phyloP scores from a whole-genome alignment of 30 jellyfish, hydroid and myxozoan genomes.

The Aurelia aurita complex sp. Pacific region DNA sequence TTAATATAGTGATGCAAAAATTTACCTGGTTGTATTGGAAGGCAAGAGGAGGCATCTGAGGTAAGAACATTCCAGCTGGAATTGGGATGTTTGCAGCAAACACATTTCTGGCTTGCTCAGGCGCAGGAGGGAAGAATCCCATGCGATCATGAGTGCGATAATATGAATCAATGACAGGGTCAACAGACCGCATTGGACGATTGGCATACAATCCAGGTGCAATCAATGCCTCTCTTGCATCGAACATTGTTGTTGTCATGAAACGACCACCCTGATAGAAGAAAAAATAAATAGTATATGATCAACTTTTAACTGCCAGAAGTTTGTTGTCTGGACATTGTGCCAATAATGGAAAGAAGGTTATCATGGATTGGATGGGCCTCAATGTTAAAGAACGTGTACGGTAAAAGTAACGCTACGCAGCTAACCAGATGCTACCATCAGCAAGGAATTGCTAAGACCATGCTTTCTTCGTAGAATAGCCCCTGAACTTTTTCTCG shows the following conservation, averaged over 20 bases:
- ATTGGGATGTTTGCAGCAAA: slow-evolving; percentile 97
- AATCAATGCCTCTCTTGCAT: slow-evolving; percentile 96
- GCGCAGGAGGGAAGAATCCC: slow-evolving; percentile 99
- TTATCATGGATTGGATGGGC: too few relatives aligned
- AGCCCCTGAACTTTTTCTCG: too few relatives aligned
- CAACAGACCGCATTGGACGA: slow-evolving; percentile 95
- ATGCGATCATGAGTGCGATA: slow-evolving; percentile 97
- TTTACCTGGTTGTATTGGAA: slow-evolving; percentile 94
- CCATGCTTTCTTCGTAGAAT: too few relatives aligned
- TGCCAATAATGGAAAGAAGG: too few relatives aligned
- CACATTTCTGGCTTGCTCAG: slow-evolving; percentile 98
- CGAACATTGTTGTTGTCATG: slow-evolving; percentile 97
- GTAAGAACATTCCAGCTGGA: slow-evolving; percentile 97
- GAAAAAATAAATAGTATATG: background rate
- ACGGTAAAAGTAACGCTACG: too few relatives aligned
- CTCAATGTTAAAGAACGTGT: too few relatives aligned
- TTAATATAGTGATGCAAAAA: background rate
- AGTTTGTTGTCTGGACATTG: too few relatives aligned
- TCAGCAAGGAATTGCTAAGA: too few relatives aligned
- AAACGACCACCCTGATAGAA: slow-evolving; percentile 91
- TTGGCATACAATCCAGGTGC: slow-evolving; percentile 99
- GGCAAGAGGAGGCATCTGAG: slow-evolving; percentile 96
- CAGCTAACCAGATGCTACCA: too few relatives aligned
- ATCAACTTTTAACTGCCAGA: too few relatives aligned
- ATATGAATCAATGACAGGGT: slow-evolving; percentile 96